Conservation (phyloP, 2,113 vertebrate genomes). For the Trichomycterus rosablanca region DNA sequence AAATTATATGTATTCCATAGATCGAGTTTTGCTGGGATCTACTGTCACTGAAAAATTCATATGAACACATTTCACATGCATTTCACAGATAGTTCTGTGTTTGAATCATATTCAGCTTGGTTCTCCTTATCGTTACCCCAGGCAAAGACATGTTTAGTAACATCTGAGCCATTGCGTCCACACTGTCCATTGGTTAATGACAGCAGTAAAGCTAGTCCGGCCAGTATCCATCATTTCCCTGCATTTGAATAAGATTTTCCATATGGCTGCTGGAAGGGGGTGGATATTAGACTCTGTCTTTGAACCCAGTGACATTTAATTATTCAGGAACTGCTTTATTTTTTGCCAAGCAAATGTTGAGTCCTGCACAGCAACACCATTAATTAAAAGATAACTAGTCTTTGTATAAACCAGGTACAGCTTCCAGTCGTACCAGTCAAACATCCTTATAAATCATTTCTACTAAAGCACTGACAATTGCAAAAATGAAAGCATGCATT, state of each 20-base stretch:
- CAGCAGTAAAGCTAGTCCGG: slow-evolving; percentile 17
- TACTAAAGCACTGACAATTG: too few species aligned
- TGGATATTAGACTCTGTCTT: slow-evolving; percentile 23
- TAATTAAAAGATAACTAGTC: slow-evolving; percentile 32
- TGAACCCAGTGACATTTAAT: slow-evolving; percentile 42
- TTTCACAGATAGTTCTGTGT: slow-evolving; percentile 11
- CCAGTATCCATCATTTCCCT: slow-evolving; percentile 43
- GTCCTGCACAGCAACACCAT: slow-evolving; percentile 29
- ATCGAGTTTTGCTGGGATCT: too few species aligned
- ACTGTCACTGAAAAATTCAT: too few species aligned
- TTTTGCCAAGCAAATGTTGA: slow-evolving; percentile 32
- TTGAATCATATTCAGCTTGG: background rate
- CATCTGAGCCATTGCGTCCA: background rate
- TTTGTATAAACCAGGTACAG: slow-evolving; percentile 27
- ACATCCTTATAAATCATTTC: too few species aligned
- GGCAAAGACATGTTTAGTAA: slow-evolving; percentile 10
- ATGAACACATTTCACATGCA: background rate
- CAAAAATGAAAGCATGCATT: too few species aligned
- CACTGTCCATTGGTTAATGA: background rate
- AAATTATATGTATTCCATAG: too few species aligned
- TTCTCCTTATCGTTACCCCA: background rate
- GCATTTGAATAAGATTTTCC: slow-evolving; percentile 53
- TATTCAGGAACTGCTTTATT: slow-evolving; percentile 43
- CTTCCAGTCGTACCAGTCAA: too few species aligned
- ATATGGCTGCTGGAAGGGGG: slow-evolving; percentile 35